Percentiles rank a stretch among this genome's conserved stretches.
Evolutionary conservation across 2,797 vertebrate species (phyloP).

Genomic region (Scolopax rusticola): DNA sequence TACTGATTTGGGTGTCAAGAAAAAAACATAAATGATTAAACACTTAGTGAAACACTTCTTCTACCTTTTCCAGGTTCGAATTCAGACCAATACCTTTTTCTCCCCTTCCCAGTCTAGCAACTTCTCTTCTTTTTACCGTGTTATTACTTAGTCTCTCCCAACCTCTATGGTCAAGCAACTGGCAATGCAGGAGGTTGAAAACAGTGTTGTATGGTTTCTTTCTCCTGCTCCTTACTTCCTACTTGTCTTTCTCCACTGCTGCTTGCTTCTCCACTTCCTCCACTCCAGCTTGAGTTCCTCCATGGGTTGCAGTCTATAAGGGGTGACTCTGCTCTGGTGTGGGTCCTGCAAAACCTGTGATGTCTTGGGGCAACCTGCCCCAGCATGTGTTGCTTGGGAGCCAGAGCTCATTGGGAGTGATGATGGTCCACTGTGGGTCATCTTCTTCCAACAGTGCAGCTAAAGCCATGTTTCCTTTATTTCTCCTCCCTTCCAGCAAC

Average conservation of each 20-base stretch:
- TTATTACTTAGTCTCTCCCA: not conserved
- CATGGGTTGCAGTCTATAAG: not conserved
- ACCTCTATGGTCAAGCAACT: not conserved
- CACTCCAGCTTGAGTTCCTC: not conserved
- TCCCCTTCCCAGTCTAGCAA: not conserved
- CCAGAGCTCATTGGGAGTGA: not conserved
- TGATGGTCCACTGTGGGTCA: accelerated
- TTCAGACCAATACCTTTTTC: not conserved
- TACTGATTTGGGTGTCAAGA: not conserved
- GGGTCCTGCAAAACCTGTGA: not conserved
- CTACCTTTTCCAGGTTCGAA: not conserved
- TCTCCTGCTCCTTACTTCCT: not conserved
- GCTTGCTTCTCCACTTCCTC: not conserved
- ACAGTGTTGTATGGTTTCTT: not conserved
- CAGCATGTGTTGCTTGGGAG: not conserved
- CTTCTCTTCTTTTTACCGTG: not conserved
- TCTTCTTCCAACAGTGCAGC: not conserved
- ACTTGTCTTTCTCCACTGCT: not conserved
- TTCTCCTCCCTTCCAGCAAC: not conserved
- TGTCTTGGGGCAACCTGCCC: not conserved
- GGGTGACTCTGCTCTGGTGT: not conserved
- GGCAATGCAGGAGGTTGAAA: not conserved
- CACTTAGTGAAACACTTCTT: not conserved
- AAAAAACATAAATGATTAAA: not conserved
- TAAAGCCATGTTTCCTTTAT: not conserved